A percentile compares a stretch with the other conserved stretches of the same genome.
phyloP scores from a whole-genome alignment of 2,797 vertebrate genomes.

The Psittacula echo region DNA sequence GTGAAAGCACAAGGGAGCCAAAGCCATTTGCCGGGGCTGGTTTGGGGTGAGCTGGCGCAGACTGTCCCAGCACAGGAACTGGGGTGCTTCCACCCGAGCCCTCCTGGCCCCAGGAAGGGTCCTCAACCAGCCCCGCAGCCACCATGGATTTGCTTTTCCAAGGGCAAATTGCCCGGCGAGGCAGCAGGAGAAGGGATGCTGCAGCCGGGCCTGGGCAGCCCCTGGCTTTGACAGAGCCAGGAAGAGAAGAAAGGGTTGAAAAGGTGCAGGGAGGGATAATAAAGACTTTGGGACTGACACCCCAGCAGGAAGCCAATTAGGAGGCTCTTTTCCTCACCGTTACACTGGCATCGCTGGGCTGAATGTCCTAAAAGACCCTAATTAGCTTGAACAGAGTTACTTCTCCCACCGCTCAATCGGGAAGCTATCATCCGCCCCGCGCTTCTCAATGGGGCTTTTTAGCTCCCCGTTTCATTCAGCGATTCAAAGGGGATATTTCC shows the following conservation, averaged over 20 bases:
- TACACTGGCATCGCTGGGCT: slow-evolving; percentile 65
- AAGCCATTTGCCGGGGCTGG: rapidly evolving
- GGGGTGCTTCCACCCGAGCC: not conserved
- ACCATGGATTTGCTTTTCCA: rapidly evolving
- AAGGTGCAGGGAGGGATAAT: slow-evolving; percentile 38
- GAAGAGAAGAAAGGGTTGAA: slow-evolving; percentile 50
- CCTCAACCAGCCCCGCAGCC: not conserved
- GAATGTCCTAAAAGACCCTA: slow-evolving; percentile 81
- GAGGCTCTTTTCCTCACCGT: slow-evolving; percentile 78
- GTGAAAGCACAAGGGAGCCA: rapidly evolving
- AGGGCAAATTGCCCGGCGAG: rapidly evolving
- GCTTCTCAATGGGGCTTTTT: slow-evolving; percentile 39
- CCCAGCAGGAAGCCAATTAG: slow-evolving; percentile 81
- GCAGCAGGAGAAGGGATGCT: not conserved
- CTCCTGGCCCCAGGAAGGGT: not conserved
- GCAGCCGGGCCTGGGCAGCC: not conserved
- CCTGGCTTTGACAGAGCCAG: not conserved
- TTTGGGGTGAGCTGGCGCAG: rapidly evolving
- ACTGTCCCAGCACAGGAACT: rapidly evolving
- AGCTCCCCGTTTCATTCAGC: slow-evolving; percentile 35
- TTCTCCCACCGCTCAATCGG: slow-evolving; percentile 17
- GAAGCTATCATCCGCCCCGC: slow-evolving; percentile 45
- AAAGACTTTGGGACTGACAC: slow-evolving; percentile 67
- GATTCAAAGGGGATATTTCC: slow-evolving; percentile 57
- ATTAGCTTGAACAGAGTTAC: slow-evolving; percentile 78